Conservation (phyloP, 2,888 invertebrate genomes). For the Gastracanthus pulcherrimus region DNA sequence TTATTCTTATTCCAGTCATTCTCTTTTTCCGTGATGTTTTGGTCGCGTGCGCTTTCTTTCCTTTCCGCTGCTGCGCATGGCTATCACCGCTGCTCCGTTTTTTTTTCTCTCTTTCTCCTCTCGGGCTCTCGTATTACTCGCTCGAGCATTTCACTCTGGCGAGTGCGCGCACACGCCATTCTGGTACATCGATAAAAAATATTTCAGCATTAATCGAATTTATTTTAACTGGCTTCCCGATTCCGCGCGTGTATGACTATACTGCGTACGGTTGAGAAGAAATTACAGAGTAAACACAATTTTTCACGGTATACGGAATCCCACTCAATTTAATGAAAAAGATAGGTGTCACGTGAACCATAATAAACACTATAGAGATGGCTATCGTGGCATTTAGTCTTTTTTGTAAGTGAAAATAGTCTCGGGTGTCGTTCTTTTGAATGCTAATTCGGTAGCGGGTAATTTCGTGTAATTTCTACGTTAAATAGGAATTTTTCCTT, state of each 20-base stretch:
- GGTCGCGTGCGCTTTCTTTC: constrained; percentile 30
- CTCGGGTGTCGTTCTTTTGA: neutral
- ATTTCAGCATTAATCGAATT: neutral
- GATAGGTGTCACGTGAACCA: neutral
- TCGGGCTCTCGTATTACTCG: neutral
- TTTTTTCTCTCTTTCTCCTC: neutral
- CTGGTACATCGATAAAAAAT: neutral
- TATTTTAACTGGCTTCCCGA: neutral
- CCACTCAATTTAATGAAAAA: neutral
- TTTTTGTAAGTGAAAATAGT: neutral
- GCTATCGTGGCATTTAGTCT: neutral
- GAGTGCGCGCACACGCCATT: neutral
- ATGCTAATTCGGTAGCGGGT: neutral
- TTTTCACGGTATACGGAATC: neutral
- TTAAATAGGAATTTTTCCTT: too few species aligned
- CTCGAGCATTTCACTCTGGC: neutral
- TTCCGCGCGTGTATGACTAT: neutral
- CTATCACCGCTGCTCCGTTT: too few species aligned
- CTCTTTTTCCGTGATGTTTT: constrained; percentile 45
- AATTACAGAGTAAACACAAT: neutral
- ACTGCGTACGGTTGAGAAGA: neutral
- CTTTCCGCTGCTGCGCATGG: neutral
- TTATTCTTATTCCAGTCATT: neutral
- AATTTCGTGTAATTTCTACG: too few species aligned
- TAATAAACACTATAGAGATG: neutral